Percentiles rank a stretch among this genome's conserved stretches.
These are phyloP conservation scores for Deroplatys truncata DNA, from an alignment of 2,888 invertebrate species.

Conservation along the genomic window DNA sequence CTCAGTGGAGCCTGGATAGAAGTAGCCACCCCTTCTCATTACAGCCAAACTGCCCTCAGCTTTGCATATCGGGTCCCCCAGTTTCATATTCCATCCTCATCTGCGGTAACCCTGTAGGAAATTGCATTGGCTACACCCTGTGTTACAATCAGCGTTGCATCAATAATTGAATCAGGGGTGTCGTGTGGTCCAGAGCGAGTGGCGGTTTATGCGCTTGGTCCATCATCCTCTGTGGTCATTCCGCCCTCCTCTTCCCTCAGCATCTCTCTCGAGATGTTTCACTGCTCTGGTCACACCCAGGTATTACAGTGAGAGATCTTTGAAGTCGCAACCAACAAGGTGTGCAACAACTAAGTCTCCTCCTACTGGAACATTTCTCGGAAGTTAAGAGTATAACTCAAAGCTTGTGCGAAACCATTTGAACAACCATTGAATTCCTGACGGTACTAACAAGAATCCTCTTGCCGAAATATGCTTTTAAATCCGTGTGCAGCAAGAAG, in stretches of 20 bases:
- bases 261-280: not conserved
- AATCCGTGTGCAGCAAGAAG: no score
- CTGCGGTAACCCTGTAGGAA: not conserved
- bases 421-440: no score
- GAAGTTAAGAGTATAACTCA: no score
- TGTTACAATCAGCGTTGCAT: not conserved
- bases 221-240: not conserved
- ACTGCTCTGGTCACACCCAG: not conserved
- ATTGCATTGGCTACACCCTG: not conserved
- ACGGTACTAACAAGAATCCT: no score
- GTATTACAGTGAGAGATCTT: not conserved
- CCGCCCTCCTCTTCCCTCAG: no score
- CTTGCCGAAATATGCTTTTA: no score
- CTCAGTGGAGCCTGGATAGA: not conserved
- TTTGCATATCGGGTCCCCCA: not conserved
- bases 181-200: not conserved
- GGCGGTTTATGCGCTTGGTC: not conserved
- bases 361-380: no score
- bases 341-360: no score
- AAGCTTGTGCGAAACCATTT: no score
- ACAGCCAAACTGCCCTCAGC: not conserved
- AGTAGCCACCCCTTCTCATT: not conserved
- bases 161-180: not conserved
- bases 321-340: not conserved
- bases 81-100: not conserved